These are phyloP conservation scores for Paralichthys olivaceus DNA, from an alignment of 2,113 vertebrate species.

Conservation along the genomic window DNA sequence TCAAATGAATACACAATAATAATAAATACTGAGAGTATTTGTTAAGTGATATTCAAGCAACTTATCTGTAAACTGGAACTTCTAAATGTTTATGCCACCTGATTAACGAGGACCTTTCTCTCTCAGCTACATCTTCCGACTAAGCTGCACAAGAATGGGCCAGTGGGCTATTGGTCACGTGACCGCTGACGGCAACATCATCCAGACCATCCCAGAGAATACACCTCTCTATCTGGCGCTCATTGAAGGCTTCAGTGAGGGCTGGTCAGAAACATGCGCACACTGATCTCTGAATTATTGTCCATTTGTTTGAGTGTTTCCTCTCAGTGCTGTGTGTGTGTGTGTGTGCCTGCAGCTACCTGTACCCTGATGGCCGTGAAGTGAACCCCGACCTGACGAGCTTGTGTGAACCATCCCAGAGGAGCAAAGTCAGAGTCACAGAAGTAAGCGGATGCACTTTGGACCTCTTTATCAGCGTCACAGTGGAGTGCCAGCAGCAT, in stretches of 20 bases:
- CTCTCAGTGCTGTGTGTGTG: neutral
- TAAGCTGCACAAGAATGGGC: constrained; percentile 89
- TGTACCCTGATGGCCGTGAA: constrained; percentile 87
- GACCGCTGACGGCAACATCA: constrained; percentile 78
- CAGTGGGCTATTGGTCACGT: constrained; percentile 92
- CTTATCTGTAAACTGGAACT: neutral
- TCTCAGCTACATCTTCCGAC: constrained; percentile 88
- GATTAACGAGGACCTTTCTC: constrained; percentile 2
- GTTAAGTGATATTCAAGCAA: neutral
- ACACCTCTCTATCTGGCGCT: constrained; percentile 85
- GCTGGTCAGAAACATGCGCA: constrained; percentile 80
- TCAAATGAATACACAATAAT: neutral
- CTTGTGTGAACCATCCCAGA: constrained; percentile 66
- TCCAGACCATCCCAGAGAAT: constrained; percentile 88
- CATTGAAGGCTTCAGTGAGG: constrained; percentile 84
- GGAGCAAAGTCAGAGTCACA: constrained; percentile 80
- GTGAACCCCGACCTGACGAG: constrained; percentile 84
- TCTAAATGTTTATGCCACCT: neutral
- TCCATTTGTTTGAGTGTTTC: neutral
- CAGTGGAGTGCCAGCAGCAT: constrained; percentile 6
- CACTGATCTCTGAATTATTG: neutral
- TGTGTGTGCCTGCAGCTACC: constrained; percentile 79
- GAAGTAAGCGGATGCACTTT: constrained; percentile 74
- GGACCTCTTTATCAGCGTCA: constrained; percentile 7
- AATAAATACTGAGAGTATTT: too few relatives aligned